Base-by-base conservation (phyloP, 2,797 vertebrate species). In the Squalus acanthias region DNA sequence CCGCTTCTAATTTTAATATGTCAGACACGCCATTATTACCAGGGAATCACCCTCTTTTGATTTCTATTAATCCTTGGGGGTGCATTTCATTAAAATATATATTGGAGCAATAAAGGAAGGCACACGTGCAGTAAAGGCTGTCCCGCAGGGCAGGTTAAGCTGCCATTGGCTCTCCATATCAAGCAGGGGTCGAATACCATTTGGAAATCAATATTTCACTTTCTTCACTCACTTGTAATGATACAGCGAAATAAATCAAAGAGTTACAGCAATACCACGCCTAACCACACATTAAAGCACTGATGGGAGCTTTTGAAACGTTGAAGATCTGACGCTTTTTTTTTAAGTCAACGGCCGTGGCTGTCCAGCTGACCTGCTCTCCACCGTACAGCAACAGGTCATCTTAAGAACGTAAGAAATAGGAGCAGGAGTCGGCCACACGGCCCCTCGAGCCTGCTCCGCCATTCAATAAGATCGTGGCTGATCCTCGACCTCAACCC, bases 151-250 rank as follows among this genome's bases (percentile, higher is more conserved):
- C 89, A 92, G 13, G 82, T 85, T 85, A 22, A 85, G 46, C 39
- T 20, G 7, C 17, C 6, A 5, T 92, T 5, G 29, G 89, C 57
- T 92, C 13, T 33, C 29, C 57, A 92, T 65, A 65, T 65, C 53
- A 91, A 63, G 50, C 53, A 89, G 87, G 89, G 26, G 3, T 39
- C 65, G 57, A 92, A 92, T 63, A 92, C 65, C 60, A n/a, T 65
- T 60, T 92, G 5, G 89, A 92, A 65, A 92, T 92, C 60, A 92
- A 60, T 92, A 92, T 65, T 92, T 92, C 57, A 60, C 33, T 63
- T 63, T 65, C 29, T 65, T n/a, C 29, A 92, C 29, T 92, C 89
- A 92, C 60, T 33, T 65, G 57, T 29, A 91, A 65, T 91, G 88
- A 91, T 26, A 57, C 0, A 57, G 22, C 0, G 53, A 88, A n/a